These are phyloP conservation scores for Monochamus alternatus DNA, from an alignment of 2,888 invertebrate species.

Conservation along the genomic window DNA sequence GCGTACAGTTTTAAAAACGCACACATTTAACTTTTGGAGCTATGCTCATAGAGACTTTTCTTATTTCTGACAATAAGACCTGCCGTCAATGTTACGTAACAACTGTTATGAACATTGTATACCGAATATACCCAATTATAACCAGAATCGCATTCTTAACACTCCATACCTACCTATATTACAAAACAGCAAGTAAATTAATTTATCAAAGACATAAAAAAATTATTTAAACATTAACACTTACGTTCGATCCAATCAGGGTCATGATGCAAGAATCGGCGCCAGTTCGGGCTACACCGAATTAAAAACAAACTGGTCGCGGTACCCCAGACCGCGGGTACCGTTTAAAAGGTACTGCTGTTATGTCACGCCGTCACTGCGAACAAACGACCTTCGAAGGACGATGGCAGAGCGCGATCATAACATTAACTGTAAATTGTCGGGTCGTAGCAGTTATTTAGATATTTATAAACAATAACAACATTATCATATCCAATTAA, in stretches of 20 bases:
- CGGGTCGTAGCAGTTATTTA: neutral
- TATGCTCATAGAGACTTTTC: neutral
- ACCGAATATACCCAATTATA: neutral
- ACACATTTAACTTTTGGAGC: neutral
- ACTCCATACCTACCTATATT: neutral
- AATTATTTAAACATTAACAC: slow-evolving; percentile 3
- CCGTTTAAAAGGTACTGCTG: slow-evolving; percentile 6
- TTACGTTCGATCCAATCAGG: slow-evolving; percentile 10
- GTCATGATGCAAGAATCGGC: slow-evolving; percentile 16
- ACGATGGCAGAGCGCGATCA: neutral
- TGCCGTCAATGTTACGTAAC: neutral
- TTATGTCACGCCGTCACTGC: neutral
- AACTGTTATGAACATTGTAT: neutral
- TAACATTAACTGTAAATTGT: slow-evolving; percentile 7
- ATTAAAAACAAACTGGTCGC: slow-evolving; percentile 12
- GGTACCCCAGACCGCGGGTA: neutral
- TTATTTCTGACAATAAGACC: neutral
- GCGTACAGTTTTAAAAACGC: too few relatives aligned
- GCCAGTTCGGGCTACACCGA: slow-evolving; percentile 5
- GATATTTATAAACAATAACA: neutral
- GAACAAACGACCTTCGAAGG: slow-evolving; percentile 21
- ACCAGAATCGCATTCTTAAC: neutral
- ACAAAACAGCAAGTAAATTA: neutral
- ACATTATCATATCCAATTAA: neutral
- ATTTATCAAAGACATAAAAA: slow-evolving; percentile 3